Conservation (phyloP, 2,113 vertebrate species). For the Muscicapa adusta region DNA sequence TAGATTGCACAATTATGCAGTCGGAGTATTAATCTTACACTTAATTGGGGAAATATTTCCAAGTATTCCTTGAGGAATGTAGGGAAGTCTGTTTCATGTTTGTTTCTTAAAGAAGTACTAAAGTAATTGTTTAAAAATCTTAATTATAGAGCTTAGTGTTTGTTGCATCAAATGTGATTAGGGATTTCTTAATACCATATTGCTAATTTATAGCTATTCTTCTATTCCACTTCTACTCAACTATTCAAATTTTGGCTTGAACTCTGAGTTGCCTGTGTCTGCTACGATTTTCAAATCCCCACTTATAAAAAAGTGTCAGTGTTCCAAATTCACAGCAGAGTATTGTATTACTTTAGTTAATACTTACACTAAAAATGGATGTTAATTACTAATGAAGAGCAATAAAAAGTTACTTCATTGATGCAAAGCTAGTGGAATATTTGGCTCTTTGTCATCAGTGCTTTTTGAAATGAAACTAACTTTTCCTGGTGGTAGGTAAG, state of each 20-base stretch:
- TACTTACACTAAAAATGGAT: background rate
- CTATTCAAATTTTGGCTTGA: background rate
- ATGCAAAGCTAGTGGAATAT: background rate
- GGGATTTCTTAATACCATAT: background rate
- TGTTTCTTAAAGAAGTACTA: background rate
- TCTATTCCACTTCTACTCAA: background rate
- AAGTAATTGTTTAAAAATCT: background rate
- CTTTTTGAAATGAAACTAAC: background rate
- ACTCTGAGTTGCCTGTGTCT: background rate
- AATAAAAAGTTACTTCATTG: background rate
- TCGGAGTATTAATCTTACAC: background rate
- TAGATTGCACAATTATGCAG: background rate
- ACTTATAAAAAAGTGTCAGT: background rate
- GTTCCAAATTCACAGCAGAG: background rate
- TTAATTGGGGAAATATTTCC: background rate
- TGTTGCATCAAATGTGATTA: background rate
- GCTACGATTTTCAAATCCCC: background rate
- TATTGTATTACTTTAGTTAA: background rate
- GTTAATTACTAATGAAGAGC: background rate
- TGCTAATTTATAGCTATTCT: background rate
- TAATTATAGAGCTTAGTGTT: background rate
- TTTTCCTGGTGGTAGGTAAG: background rate
- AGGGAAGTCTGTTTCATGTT: background rate
- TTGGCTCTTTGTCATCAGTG: background rate
- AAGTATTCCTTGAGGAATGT: background rate